phyloP scores from a whole-genome alignment of 2,113 vertebrate species.

The Antechinus flavipes region DNA sequence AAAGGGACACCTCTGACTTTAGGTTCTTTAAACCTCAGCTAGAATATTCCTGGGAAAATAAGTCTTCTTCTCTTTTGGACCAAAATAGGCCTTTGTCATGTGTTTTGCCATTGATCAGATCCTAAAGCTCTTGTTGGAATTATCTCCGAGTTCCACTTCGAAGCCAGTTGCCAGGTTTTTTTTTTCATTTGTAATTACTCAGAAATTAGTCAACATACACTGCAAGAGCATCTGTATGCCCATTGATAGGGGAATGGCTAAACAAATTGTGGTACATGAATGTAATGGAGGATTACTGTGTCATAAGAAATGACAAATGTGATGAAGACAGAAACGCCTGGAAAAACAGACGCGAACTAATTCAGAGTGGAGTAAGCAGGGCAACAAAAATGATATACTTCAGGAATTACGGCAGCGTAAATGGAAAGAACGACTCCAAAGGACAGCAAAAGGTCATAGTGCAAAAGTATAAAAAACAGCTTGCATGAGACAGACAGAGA shows the following conservation, averaged over 20 bases:
- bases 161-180: not conserved
- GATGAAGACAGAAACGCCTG: not conserved
- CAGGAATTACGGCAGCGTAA: not conserved
- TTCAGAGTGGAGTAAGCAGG: not conserved
- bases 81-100: not conserved
- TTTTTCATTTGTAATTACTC: conserved; percentile 8
- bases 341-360: not conserved
- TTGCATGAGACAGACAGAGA: not conserved
- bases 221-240: not conserved
- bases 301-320: not conserved
- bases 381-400: not conserved
- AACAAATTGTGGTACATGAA: not conserved
- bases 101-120: not conserved
- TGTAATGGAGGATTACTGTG: not conserved
- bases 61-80: not conserved
- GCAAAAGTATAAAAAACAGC: not conserved
- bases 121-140: not conserved
- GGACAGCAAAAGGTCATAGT: not conserved
- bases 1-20: not conserved
- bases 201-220: not conserved
- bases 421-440: not conserved
- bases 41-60: not conserved
- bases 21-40: not conserved
- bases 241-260: not conserved
- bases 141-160: not conserved